A percentile compares a stretch with the other conserved stretches of the same genome.
Evolutionary conservation across 2,888 invertebrate genomes (phyloP).

Genomic region (Leucozona laternaria): DNA sequence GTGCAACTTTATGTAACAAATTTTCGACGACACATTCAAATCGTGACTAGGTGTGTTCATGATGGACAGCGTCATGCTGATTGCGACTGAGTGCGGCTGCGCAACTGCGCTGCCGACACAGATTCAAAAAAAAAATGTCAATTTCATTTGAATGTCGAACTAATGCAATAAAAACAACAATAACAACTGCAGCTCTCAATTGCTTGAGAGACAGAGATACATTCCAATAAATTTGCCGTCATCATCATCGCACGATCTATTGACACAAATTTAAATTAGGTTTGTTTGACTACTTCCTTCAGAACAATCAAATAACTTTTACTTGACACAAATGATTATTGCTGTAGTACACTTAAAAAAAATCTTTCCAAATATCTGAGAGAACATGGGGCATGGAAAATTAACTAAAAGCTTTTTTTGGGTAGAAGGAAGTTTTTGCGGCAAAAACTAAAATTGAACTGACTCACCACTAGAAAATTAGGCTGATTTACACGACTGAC

Average conservation of each 20-base stretch:
- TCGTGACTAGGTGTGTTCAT: conserved; percentile 76
- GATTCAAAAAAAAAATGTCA: conserved; percentile 53
- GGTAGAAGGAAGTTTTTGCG: no score
- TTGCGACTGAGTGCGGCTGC: conserved; percentile 44
- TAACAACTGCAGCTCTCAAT: conserved; percentile 51
- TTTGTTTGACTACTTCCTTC: conserved; percentile 38
- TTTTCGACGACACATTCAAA: conserved; percentile 60
- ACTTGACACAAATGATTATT: conserved; percentile 1
- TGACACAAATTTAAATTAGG: conserved; percentile 20
- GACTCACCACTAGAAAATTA: no score
- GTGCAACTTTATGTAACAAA: conserved; percentile 26
- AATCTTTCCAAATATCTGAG: no score
- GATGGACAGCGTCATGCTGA: conserved; percentile 71
- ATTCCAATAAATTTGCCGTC: conserved; percentile 68
- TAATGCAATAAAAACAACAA: no score
- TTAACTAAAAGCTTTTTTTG: no score
- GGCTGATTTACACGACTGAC: no score
- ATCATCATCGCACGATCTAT: conserved; percentile 71
- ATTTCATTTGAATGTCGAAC: conserved; percentile 64
- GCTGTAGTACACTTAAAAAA: background rate
- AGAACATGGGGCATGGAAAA: background rate
- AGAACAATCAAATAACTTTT: conserved; percentile 47
- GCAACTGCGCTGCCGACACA: conserved; percentile 19
- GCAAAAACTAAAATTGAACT: no score
- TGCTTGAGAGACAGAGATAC: conserved; percentile 7